phyloP scores from a whole-genome alignment of 2,888 invertebrate species.

The Trachelus troglodyta region DNA sequence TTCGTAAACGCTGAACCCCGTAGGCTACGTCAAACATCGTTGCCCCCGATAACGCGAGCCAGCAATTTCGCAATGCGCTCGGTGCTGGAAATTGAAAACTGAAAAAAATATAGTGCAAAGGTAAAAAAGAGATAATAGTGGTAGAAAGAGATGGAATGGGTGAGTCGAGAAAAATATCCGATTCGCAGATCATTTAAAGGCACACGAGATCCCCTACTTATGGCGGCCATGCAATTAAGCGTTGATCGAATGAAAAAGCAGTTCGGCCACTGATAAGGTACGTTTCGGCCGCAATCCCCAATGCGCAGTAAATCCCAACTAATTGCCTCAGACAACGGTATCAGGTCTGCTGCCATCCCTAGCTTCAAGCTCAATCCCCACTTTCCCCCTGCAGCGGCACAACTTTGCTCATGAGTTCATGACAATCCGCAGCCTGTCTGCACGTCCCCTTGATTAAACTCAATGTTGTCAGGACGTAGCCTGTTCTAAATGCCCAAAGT shows the following conservation, averaged over 20 bases:
- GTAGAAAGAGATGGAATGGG: background rate
- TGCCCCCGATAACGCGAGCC: background rate
- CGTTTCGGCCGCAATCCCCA: slow-evolving; percentile 11
- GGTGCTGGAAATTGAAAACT: background rate
- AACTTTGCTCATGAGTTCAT: background rate
- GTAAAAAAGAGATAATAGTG: background rate
- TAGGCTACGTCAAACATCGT: background rate
- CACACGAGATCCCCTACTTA: background rate
- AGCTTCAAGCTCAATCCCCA: slow-evolving; percentile 8
- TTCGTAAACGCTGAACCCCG: background rate
- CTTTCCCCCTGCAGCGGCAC: slow-evolving; percentile 27
- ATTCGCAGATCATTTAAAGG: background rate
- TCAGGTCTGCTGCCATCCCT: background rate
- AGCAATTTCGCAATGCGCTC: background rate
- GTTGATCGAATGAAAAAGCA: slow-evolving; percentile 25
- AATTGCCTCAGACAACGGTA: slow-evolving; percentile 39
- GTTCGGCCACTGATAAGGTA: slow-evolving; percentile 16
- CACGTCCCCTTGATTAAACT: slow-evolving; percentile 40
- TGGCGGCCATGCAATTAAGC: slow-evolving; percentile 16
- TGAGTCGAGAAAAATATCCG: background rate
- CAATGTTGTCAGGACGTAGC: slow-evolving; percentile 27
- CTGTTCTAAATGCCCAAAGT: slow-evolving; percentile 21
- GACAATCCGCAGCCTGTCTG: slow-evolving; percentile 30
- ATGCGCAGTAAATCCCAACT: slow-evolving; percentile 43
- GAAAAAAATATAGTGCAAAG: background rate